phyloP scores from a whole-genome alignment of 2,113 vertebrate genomes.

The Suncus etruscus region DNA sequence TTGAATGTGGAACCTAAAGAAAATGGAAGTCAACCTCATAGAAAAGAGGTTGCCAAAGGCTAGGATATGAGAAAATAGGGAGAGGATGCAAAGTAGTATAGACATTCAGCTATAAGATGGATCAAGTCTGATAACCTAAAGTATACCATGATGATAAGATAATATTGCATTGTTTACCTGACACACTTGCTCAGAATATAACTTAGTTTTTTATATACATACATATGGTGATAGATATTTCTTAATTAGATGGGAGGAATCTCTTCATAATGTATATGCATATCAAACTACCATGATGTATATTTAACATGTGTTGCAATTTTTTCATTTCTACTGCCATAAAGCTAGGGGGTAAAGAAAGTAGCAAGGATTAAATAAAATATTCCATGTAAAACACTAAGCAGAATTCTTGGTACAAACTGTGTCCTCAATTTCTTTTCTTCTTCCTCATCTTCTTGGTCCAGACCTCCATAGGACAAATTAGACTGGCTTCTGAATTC shows the following conservation, averaged over 20 bases:
- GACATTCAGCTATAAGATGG: not conserved
- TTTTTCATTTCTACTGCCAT: not conserved
- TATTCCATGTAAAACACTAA: not conserved
- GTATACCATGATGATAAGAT: not conserved
- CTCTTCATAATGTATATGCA: not conserved
- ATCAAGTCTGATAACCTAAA: not conserved
- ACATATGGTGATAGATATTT: not conserved
- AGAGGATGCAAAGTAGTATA: not conserved
- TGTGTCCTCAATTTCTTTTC: not conserved
- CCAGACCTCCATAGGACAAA: too few species aligned
- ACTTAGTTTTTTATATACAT: not conserved
- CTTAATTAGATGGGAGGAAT: not conserved
- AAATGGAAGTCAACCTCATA: not conserved
- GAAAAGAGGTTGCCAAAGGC: not conserved
- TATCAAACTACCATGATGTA: not conserved
- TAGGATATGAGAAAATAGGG: not conserved
- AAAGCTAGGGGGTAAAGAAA: not conserved
- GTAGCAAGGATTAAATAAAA: not conserved
- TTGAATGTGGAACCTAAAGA: not conserved
- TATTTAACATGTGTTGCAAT: constrained; percentile 11
- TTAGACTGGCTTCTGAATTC: not conserved
- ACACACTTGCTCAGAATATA: not conserved
- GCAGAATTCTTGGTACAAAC: not conserved
- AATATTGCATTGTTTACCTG: not conserved
- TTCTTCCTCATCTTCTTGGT: not conserved